Evolutionary conservation across 2,113 vertebrate species (phyloP), one percentile per base, ranked within the genome.

Genomic region (Hypomesus transpacificus): DNA sequence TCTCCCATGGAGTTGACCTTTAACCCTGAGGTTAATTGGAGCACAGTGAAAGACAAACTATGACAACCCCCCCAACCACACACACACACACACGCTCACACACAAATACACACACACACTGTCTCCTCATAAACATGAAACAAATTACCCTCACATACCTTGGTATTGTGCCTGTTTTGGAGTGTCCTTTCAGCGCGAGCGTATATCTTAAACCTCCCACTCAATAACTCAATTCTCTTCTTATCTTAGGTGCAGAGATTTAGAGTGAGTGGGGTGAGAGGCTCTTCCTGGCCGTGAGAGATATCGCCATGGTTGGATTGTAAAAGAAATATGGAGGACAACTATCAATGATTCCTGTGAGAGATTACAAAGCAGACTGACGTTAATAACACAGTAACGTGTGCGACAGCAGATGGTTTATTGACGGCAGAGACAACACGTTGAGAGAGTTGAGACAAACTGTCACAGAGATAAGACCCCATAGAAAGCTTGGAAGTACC

Each of bases 221-320:
- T 89, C 87, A 78, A 87, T 91, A 87, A 86, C 86, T 91, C 88
- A 86, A 88, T 90, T 88, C 79, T 58, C 16, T 51, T 83, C 86
- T 89, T 87, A 89, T 89, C 87, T 84, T 28, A 1, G 71, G 81
- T 81, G 78, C 80, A 66, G 74, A 87, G 86, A 89, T 91, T 87
- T 85, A 89, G 75, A 80, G 75, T 56, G 65, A 78, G 76, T 46
- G 81, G 62, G 72, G 60, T 13, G 18, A 17, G 60, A 63, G 78
- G 60, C 75, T 74, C 61, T 80, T 53, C 61, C 69, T 74, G 74
- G 1, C 80, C 16, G 31, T 31, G 62, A 70, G 72, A 77, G n/a
- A 76, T 66, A 65, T 75, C 69, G 71, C 69, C 70, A 59, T 64
- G 76, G 70, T 68, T 68, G 80, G 63, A 67, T 65, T 78, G 74